Base-by-base conservation (phyloP, 2,888 invertebrate species). In the Calameuta pallipes region DNA sequence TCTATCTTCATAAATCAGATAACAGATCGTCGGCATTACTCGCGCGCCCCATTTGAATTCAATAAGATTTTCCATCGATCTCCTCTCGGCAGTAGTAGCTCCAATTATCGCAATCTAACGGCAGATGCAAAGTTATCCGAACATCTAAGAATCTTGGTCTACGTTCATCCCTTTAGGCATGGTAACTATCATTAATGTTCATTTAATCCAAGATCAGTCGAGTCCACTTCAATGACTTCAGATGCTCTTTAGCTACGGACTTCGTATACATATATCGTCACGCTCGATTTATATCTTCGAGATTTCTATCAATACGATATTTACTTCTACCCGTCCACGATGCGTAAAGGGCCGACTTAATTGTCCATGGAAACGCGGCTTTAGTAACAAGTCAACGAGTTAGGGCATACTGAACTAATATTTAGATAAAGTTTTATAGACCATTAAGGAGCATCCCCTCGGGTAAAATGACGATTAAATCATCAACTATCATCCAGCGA, bases 61-160 rank as follows among this genome's bases (percentile, higher is more conserved):
- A 79, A 80, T 76, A 80, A 81, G 79, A 77, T 76, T 79, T 78
- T 78, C 82, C 76, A 82, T 80, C 83, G 80, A 83, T 81, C 82
- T 76, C 81, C 69, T 74, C 36, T 33, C 69, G 73, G 35, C 76
- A 80, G 77, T 78, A 75, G 78, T 77, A 83, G 85, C 86, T 79
- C 89, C 88, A 91, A 90, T 90, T 89, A 91, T 89, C 86, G 87
- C 89, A 89, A 90, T 89, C 88, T 87, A 80, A 82, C 88, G 87
- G 86, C 85, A 87, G 90, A 90, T 89, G 86, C 86, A 89, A 90
- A 91, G 90, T 83, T 89, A 90, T 89, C 90, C 86, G 78, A 84
- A 84, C 85, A 90, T 90, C 90, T 88, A 86, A 83, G 85, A 87
- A 87, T 86, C 85, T 84, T 82, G 82, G 83, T 82, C 83, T 85